phyloP scores from a whole-genome alignment of 2,888 invertebrate genomes.

The Lepidocyrtinus sp. region DNA sequence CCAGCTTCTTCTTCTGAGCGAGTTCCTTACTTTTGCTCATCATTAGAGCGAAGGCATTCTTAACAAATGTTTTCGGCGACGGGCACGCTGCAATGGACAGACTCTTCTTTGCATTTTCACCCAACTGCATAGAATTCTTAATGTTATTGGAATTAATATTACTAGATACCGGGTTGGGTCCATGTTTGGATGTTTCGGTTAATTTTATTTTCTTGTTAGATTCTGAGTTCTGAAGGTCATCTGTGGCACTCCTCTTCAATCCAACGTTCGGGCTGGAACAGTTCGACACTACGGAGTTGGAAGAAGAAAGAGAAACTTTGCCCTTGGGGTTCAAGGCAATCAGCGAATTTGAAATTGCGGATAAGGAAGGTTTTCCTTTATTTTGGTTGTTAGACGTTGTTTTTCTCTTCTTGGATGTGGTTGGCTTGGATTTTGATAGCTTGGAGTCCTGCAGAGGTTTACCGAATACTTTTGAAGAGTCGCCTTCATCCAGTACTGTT shows the following conservation, averaged over 20 bases:
- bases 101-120: too few relatives aligned
- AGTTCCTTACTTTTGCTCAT: slow-evolving; percentile 65
- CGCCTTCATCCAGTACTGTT: not conserved
- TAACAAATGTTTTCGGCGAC: too few relatives aligned
- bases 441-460: too few relatives aligned
- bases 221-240: not conserved
- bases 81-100: too few relatives aligned
- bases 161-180: not conserved
- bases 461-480: slow-evolving; percentile 27
- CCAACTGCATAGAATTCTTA: too few relatives aligned
- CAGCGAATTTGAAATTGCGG: too few relatives aligned
- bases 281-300: too few relatives aligned
- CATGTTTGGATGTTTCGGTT: too few relatives aligned
- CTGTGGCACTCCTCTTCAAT: slow-evolving; percentile 32
- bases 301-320: too few relatives aligned
- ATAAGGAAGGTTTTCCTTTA: slow-evolving; percentile 12
- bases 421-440: slow-evolving; percentile 30
- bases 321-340: too few relatives aligned
- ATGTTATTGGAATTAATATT: too few relatives aligned
- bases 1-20: slow-evolving; percentile 57
- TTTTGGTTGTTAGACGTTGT: not conserved
- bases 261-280: too few relatives aligned
- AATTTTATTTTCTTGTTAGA: not conserved
- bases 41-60: slow-evolving; percentile 66
- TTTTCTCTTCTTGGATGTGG: not conserved